Evolutionary conservation across 2,888 invertebrate species (phyloP).

Genomic region (Mimachlamys varia): DNA sequence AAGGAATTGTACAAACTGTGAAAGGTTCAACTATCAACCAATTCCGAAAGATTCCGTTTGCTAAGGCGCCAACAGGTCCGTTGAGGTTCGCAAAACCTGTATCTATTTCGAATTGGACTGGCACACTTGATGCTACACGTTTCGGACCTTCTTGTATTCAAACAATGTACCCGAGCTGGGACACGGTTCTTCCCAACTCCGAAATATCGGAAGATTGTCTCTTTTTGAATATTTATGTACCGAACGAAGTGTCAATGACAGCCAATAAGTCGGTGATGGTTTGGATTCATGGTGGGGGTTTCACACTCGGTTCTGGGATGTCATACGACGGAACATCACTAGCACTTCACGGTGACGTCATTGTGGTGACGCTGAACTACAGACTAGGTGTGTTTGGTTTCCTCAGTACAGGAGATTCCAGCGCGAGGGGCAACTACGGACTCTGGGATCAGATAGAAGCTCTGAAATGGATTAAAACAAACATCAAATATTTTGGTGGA

Average conservation of each 20-base stretch:
- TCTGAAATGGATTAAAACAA: background rate
- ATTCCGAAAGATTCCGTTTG: background rate
- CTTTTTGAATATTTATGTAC: background rate
- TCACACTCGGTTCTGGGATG: background rate
- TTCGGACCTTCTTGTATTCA: background rate
- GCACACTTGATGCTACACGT: background rate
- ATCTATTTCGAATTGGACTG: background rate
- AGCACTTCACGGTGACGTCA: conserved; percentile 1
- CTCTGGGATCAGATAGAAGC: conserved; percentile 6
- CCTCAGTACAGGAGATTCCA: background rate
- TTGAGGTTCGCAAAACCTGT: background rate
- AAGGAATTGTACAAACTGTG: background rate
- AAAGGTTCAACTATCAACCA: background rate
- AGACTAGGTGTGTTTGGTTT: background rate
- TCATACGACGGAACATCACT: background rate
- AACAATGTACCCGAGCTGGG: background rate
- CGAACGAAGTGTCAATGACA: background rate
- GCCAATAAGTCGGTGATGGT: background rate
- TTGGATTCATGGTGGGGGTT: conserved; percentile 6
- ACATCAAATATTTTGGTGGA: background rate
- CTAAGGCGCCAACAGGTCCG: background rate
- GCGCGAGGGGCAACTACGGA: background rate
- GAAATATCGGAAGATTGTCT: background rate
- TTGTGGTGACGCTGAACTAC: background rate
- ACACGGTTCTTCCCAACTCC: background rate